Evolutionary conservation across 2,797 vertebrate species (phyloP).

Genomic region (Oreortyx pictus): DNA sequence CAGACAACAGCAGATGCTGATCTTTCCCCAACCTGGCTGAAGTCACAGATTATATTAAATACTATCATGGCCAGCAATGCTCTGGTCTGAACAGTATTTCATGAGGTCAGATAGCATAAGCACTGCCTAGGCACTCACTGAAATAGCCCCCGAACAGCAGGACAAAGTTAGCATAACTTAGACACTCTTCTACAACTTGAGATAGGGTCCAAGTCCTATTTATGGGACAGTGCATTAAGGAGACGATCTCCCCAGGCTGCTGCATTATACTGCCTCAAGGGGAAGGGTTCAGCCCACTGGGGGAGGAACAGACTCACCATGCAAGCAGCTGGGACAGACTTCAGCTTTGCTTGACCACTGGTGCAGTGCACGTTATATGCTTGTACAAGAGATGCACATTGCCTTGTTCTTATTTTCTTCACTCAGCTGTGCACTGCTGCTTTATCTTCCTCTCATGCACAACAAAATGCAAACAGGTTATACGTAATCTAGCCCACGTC

Average conservation of each 20-base stretch:
- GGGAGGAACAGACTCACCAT: background rate
- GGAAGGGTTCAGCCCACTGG: background rate
- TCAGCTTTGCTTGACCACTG: background rate
- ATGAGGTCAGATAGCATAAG: background rate
- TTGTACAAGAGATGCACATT: background rate
- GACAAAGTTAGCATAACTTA: background rate
- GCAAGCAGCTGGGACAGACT: background rate
- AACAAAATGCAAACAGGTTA: background rate
- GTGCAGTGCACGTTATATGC: background rate
- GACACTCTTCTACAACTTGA: background rate
- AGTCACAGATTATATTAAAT: background rate
- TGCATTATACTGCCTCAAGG: rapidly evolving
- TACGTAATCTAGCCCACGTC: background rate
- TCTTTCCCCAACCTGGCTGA: background rate
- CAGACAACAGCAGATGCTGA: background rate
- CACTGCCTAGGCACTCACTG: background rate
- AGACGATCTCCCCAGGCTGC: background rate
- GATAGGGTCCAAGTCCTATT: background rate
- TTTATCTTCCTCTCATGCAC: background rate
- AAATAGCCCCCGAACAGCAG: background rate
- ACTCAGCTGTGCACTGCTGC: background rate
- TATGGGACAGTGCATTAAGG: background rate
- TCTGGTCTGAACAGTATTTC: background rate
- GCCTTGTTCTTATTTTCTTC: background rate
- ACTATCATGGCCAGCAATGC: background rate